These are phyloP conservation scores for Sminthurinus aureus DNA, from an alignment of 2,888 invertebrate species.

Conservation along the genomic window DNA sequence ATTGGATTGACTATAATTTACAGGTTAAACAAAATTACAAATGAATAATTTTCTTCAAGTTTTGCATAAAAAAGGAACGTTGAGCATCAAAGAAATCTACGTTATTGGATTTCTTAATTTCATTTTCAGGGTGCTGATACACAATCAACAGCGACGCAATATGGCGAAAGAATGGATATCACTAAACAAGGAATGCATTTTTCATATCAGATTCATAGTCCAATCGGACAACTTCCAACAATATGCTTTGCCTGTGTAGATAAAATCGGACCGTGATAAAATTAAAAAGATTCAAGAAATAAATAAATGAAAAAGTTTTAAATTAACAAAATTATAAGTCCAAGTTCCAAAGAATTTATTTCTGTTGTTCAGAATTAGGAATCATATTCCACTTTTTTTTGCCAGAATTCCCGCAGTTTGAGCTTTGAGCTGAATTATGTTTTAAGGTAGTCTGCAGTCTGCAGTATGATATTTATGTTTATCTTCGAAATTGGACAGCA, in stretches of 20 bases:
- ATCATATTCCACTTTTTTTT: too few relatives aligned
- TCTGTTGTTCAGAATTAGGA: too few relatives aligned
- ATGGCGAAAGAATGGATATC: not conserved
- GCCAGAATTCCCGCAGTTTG: too few relatives aligned
- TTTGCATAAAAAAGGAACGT: not conserved
- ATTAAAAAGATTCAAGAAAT: not conserved
- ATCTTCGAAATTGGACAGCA: too few relatives aligned
- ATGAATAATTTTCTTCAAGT: not conserved
- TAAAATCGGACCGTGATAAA: not conserved
- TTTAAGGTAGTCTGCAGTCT: too few relatives aligned
- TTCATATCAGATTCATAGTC: not conserved
- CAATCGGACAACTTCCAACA: not conserved
- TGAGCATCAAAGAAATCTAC: not conserved
- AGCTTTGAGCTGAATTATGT: too few relatives aligned
- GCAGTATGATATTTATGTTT: too few relatives aligned
- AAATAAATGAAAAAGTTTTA: too few relatives aligned
- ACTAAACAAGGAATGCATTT: not conserved
- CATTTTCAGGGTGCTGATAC: not conserved
- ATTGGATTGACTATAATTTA: constrained; percentile 8
- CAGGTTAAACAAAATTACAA: not conserved
- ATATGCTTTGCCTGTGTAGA: not conserved
- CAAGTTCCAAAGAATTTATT: too few relatives aligned
- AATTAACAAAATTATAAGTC: too few relatives aligned
- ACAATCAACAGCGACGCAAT: not conserved
- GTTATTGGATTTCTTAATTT: not conserved